Evolutionary conservation across 1,140 invertebrate species (phyloP).

Genomic region (Drosophila arawakana): DNA sequence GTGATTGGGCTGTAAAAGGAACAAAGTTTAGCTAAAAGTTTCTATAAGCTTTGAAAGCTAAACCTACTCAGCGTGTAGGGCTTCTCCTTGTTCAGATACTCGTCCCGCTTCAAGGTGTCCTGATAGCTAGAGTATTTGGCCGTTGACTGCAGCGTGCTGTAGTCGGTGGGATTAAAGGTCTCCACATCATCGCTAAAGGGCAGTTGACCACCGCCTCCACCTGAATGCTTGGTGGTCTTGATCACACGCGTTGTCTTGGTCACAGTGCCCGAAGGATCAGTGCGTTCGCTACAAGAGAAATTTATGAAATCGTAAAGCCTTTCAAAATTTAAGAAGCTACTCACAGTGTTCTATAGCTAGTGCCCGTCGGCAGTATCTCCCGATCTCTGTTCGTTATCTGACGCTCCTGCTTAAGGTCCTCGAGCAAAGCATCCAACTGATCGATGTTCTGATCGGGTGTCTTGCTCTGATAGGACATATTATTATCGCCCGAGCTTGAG

Average conservation of each 20-base stretch:
- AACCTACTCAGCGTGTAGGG: conserved; percentile 61
- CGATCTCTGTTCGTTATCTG: conserved; percentile 79
- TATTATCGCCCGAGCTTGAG: conserved; percentile 71
- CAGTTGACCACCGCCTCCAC: conserved; percentile 48
- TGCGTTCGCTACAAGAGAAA: conserved; percentile 59
- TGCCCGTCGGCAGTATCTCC: conserved; percentile 58
- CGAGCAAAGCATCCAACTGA: conserved; percentile 85
- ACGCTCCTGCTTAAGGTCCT: conserved; percentile 86
- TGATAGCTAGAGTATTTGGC: conserved; percentile 69
- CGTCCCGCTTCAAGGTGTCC: conserved; percentile 68
- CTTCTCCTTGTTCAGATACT: conserved; percentile 65
- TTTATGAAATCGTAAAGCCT: background rate
- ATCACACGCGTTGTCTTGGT: conserved; percentile 81
- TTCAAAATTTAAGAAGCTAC: conserved; percentile 6
- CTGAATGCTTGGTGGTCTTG: conserved; percentile 72
- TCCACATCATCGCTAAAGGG: conserved; percentile 68
- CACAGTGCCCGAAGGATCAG: conserved; percentile 71
- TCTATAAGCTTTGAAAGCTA: background rate
- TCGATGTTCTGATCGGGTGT: conserved; percentile 85
- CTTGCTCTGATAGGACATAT: conserved; percentile 67
- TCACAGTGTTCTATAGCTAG: conserved; percentile 75
- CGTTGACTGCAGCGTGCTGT: conserved; percentile 74
- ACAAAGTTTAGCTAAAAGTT: background rate
- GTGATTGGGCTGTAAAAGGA: conserved; percentile 51
- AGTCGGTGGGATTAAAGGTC: conserved; percentile 70